phyloP scores from a whole-genome alignment of 2,888 invertebrate genomes.

The Drosophila birchii region DNA sequence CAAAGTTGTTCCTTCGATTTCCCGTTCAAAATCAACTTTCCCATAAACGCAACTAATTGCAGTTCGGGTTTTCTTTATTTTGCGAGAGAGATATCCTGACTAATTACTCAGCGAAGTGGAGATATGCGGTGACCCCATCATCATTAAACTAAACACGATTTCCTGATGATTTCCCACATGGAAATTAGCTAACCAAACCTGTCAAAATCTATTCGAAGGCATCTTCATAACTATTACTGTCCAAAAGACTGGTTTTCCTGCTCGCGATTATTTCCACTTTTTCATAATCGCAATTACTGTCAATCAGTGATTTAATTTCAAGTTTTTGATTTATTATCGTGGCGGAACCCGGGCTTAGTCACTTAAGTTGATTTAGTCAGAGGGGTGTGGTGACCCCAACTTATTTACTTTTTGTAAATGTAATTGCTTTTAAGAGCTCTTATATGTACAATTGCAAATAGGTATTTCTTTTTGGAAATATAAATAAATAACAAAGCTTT shows the following conservation, averaged over 20 bases:
- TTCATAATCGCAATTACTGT: constrained; percentile 39
- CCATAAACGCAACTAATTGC: constrained; percentile 29
- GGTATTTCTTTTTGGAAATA: not conserved
- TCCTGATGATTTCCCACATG: constrained; percentile 13
- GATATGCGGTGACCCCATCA: constrained; percentile 27
- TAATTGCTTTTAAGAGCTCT: not conserved
- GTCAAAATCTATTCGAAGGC: constrained; percentile 74
- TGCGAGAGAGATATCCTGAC: constrained; percentile 2
- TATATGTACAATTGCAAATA: constrained; percentile 9
- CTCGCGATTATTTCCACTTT: constrained; percentile 36
- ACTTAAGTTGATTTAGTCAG: constrained; percentile 11
- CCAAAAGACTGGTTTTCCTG: constrained; percentile 36
- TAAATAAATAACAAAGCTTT: not conserved
- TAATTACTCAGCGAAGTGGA: constrained; percentile 13
- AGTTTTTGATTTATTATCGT: constrained; percentile 35
- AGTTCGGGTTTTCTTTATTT: not conserved
- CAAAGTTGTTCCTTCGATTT: constrained; percentile 29
- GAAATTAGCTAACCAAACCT: constrained; percentile 56
- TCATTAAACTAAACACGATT: constrained; percentile 54
- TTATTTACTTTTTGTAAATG: not conserved
- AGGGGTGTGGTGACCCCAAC: constrained; percentile 21
- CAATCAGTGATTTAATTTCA: constrained; percentile 32
- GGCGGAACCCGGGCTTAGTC: constrained; percentile 14
- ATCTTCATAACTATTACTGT: constrained; percentile 68
- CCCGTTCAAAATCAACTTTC: constrained; percentile 34